These are phyloP conservation scores for Coendou prehensilis DNA, from an alignment of 2,797 vertebrate species.

Conservation along the genomic window DNA sequence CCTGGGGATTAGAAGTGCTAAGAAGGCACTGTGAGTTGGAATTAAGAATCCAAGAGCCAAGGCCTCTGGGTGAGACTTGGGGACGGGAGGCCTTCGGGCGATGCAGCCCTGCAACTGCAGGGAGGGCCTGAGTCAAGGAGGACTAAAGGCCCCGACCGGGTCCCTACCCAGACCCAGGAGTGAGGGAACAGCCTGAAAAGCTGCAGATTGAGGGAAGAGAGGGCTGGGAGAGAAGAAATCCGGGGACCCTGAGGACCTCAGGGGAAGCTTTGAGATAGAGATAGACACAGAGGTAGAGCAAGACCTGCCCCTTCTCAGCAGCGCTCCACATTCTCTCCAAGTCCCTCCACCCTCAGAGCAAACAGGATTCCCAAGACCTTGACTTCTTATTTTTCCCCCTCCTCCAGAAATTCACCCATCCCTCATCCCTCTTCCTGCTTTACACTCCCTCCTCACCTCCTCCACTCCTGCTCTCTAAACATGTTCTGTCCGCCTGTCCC, in stretches of 20 bases:
- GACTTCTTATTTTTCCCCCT: background rate
- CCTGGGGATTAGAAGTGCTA: background rate
- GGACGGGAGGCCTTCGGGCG: background rate
- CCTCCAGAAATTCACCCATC: background rate
- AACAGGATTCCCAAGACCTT: background rate
- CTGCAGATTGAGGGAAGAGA: background rate
- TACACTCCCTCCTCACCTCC: background rate
- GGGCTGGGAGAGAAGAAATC: background rate
- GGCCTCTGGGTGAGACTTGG: background rate
- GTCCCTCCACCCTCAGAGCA: background rate
- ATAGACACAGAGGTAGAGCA: background rate
- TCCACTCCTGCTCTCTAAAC: background rate
- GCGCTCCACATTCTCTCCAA: background rate
- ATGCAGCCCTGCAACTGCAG: background rate
- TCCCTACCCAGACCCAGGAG: background rate
- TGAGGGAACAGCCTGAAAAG: background rate
- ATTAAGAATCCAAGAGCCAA: background rate
- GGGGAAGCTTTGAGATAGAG: background rate
- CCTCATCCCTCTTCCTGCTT: background rate
- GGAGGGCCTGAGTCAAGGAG: background rate
- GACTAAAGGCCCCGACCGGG: background rate
- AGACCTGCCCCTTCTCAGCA: background rate
- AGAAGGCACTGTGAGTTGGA: background rate
- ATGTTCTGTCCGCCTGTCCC: background rate
- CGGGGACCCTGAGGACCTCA: background rate